phyloP scores from a whole-genome alignment of 92 coral and sea anemone species.

The Ricordea florida region DNA sequence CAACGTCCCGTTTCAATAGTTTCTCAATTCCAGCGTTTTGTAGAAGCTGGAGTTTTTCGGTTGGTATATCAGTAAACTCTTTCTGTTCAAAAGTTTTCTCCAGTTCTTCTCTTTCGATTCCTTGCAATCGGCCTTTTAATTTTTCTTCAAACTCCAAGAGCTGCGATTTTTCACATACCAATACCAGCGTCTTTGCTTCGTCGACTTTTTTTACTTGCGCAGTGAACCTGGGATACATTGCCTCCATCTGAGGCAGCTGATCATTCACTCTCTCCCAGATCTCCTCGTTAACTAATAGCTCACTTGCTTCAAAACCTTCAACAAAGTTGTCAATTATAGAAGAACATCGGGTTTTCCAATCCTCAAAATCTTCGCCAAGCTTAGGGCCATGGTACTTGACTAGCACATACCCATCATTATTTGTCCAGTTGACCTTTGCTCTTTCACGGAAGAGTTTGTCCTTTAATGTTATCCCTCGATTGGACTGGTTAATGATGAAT shows the following conservation, averaged over 20 bases:
- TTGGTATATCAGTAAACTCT: slow-evolving; percentile 2
- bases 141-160: slow-evolving; percentile 1
- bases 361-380: background rate
- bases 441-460: background rate
- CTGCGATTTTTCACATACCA: background rate
- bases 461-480: background rate
- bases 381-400: background rate
- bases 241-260: background rate
- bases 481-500: background rate
- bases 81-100: slow-evolving; percentile 14
- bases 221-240: background rate
- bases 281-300: background rate
- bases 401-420: slow-evolving; percentile 5
- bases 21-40: background rate
- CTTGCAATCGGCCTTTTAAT: background rate
- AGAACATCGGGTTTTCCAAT: slow-evolving; percentile 6
- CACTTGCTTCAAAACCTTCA: background rate
- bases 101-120: background rate
- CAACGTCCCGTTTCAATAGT: background rate
- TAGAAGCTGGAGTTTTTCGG: slow-evolving; percentile 7
- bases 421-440: background rate
- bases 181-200: background rate
- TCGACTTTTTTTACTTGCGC: slow-evolving; percentile 8
- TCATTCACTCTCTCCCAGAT: background rate
- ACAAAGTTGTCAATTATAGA: background rate